These are phyloP conservation scores for Ophioninae sp. DNA, from an alignment of 2,888 invertebrate species.

Conservation along the genomic window DNA sequence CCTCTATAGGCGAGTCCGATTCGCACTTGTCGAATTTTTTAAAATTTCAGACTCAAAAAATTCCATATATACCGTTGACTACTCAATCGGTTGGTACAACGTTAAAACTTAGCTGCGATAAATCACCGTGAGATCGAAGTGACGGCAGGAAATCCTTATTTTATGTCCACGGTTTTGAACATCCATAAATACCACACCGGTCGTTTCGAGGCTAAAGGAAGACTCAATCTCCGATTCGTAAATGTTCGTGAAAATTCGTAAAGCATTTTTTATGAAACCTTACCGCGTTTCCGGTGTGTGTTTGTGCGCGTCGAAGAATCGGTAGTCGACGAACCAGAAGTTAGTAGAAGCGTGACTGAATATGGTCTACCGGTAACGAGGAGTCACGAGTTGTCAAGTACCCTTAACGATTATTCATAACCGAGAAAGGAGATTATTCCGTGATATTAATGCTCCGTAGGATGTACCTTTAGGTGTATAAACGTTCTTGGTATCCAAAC, in stretches of 20 bases:
- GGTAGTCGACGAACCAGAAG: background rate
- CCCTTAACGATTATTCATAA: conserved; percentile 64
- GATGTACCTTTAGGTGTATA: conserved; percentile 30
- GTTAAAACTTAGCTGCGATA: conserved; percentile 21
- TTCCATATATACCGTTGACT: too few species aligned
- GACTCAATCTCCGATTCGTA: conserved; percentile 52
- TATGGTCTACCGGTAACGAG: conserved; percentile 52
- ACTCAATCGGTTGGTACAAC: background rate
- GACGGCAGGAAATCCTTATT: conserved; percentile 54
- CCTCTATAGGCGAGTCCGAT: too few species aligned
- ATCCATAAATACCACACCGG: conserved; percentile 35
- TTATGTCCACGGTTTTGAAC: conserved; percentile 48
- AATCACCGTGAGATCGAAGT: conserved; percentile 29
- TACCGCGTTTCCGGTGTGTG: background rate
- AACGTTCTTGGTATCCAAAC: conserved; percentile 37
- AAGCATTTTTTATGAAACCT: conserved; percentile 28
- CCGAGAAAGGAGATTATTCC: conserved; percentile 59
- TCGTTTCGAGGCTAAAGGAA: conserved; percentile 18
- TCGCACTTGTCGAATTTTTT: too few species aligned
- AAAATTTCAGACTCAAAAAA: too few species aligned
- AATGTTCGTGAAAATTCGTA: too few species aligned
- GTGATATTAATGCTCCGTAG: conserved; percentile 57
- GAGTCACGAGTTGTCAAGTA: conserved; percentile 65
- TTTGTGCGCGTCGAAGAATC: background rate
- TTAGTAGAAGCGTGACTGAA: background rate